A percentile compares a stretch with the other conserved stretches of the same genome.
Evolutionary conservation across 2,888 invertebrate genomes (phyloP).

Genomic region (Erebia ligea): DNA sequence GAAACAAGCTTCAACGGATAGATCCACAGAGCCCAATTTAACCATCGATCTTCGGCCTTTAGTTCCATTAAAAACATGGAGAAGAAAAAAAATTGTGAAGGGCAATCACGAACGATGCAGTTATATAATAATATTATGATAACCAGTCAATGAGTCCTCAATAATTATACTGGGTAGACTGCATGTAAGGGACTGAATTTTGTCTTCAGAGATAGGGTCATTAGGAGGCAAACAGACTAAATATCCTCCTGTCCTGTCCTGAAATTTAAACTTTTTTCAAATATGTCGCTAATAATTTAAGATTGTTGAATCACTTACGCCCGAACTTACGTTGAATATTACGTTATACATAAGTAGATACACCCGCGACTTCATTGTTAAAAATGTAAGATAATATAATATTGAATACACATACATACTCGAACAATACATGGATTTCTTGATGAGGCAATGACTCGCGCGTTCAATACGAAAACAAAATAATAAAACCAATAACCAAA

Average conservation of each 20-base stretch:
- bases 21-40: conserved; percentile 1
- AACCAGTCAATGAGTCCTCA: too few relatives aligned
- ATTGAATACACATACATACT: conserved; percentile 13
- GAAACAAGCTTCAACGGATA: conserved; percentile 15
- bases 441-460: conserved; percentile 24
- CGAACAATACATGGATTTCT: conserved; percentile 8
- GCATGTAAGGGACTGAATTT: too few relatives aligned
- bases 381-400: conserved; percentile 15
- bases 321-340: too few relatives aligned
- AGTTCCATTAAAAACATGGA: background rate
- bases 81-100: background rate
- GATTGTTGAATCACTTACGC: too few relatives aligned
- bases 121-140: background rate
- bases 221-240: too few relatives aligned
- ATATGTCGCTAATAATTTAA: too few relatives aligned
- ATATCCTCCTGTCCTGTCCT: too few relatives aligned
- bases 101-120: background rate
- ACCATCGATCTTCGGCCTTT: conserved; percentile 5
- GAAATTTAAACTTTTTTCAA: too few relatives aligned
- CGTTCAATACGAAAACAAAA: conserved; percentile 6
- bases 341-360: too few relatives aligned
- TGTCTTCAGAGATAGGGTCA: too few relatives aligned
- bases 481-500: conserved; percentile 21
- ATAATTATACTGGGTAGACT: too few relatives aligned
- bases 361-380: too few relatives aligned